These are phyloP conservation scores for Drosophila littoralis DNA, from an alignment of 1,140 invertebrate genomes.

Conservation along the genomic window DNA sequence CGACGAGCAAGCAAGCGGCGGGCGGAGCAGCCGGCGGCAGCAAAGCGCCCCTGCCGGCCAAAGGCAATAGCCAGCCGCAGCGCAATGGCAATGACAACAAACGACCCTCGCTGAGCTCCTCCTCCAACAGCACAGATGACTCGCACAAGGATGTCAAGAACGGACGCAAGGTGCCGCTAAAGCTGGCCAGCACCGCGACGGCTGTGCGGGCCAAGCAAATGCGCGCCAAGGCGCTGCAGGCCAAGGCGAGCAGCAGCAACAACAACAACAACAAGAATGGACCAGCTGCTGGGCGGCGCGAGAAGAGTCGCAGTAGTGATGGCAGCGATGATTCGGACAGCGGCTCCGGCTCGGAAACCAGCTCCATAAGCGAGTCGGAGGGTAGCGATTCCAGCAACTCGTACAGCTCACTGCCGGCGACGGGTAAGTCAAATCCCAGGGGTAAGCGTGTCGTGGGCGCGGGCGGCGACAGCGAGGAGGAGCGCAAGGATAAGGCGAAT, in stretches of 20 bases:
- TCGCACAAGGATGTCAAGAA: constrained; percentile 61
- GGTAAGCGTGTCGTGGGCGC: constrained; percentile 20
- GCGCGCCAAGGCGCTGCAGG: constrained; percentile 44
- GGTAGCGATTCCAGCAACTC: constrained; percentile 69
- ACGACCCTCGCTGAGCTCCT: constrained; percentile 74
- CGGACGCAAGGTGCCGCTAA: constrained; percentile 67
- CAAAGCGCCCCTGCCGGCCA: constrained; percentile 17
- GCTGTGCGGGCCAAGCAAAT: constrained; percentile 75
- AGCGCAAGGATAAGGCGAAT: constrained; percentile 63
- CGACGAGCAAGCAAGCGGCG: constrained; percentile 48
- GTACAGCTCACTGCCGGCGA: constrained; percentile 64
- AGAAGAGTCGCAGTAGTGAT: constrained; percentile 73
- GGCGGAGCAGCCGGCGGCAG: constrained; percentile 61
- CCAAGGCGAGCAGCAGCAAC: constrained; percentile 61
- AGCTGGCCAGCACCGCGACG: constrained; percentile 82
- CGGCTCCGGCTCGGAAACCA: constrained; percentile 44
- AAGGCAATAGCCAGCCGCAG: constrained; percentile 57
- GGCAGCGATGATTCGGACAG: constrained; percentile 61
- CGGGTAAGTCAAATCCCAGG: constrained; percentile 36
- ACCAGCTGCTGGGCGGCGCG: constrained; percentile 62
- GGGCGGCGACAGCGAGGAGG: constrained; percentile 48
- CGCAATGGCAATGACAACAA: constrained; percentile 75
- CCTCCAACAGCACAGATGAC: constrained; percentile 78
- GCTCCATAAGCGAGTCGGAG: constrained; percentile 68
- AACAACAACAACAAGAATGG: constrained; percentile 66